A percentile compares a stretch with the other conserved stretches of the same genome.
These are phyloP conservation scores for Quiscalus mexicanus DNA, from an alignment of 2,113 vertebrate species.

Conservation along the genomic window DNA sequence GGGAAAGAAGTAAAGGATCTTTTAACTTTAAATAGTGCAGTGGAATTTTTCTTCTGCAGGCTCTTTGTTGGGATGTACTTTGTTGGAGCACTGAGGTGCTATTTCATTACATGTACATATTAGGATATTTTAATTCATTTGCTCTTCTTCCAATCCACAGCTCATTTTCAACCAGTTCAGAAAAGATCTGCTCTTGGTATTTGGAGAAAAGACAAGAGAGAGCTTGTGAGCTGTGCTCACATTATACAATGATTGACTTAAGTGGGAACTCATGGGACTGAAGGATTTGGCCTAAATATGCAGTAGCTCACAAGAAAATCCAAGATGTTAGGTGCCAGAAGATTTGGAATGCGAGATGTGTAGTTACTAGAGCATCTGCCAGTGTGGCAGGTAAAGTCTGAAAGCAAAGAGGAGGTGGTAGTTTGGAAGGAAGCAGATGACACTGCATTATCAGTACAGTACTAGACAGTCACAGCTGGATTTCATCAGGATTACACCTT, in stretches of 20 bases:
- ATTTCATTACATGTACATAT: background rate
- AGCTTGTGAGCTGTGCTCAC: background rate
- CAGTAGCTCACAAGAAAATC: background rate
- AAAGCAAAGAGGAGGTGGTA: background rate
- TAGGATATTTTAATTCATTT: background rate
- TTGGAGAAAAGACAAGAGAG: background rate
- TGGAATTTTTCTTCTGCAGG: background rate
- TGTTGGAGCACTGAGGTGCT: background rate
- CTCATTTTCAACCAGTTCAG: background rate
- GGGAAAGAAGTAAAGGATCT: background rate
- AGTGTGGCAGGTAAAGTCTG: background rate
- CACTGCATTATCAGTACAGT: background rate
- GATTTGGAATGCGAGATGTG: background rate
- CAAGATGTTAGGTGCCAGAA: background rate
- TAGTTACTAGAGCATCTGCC: background rate
- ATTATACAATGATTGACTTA: background rate
- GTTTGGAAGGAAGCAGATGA: background rate
- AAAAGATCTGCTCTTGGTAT: background rate
- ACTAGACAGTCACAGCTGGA: background rate
- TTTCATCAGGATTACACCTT: background rate
- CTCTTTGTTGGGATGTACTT: background rate
- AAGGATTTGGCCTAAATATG: background rate
- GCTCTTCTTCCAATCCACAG: background rate
- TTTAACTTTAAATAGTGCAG: background rate
- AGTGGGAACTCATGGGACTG: background rate